Conservation (phyloP, 2,113 vertebrate species). For the Corythornis madagascariensis region DNA sequence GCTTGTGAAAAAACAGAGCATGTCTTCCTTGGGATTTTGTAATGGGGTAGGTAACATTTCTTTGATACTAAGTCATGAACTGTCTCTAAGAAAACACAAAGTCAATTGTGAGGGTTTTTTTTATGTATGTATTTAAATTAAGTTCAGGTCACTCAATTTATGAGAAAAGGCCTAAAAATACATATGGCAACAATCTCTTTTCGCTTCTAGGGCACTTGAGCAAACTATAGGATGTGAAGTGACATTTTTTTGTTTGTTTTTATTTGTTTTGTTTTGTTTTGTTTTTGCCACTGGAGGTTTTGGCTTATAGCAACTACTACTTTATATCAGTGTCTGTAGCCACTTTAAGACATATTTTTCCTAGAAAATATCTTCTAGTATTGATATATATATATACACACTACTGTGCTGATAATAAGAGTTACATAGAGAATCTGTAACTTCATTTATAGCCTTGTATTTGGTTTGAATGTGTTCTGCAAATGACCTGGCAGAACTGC, state of each 20-base stretch:
- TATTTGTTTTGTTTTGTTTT: not conserved
- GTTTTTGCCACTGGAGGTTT: not conserved
- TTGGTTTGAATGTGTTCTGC: not conserved
- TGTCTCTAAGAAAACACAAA: not conserved
- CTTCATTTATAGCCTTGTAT: not conserved
- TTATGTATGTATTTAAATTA: not conserved
- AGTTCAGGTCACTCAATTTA: not conserved
- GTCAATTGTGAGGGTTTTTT: not conserved
- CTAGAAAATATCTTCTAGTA: not conserved
- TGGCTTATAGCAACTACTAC: not conserved
- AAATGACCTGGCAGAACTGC: not conserved
- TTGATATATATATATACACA: no score
- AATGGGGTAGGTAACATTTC: not conserved
- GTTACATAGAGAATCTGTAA: not conserved
- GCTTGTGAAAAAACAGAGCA: not conserved
- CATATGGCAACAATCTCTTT: not conserved
- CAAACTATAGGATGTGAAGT: accelerated
- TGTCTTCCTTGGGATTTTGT: not conserved
- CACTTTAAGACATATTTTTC: not conserved
- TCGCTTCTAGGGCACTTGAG: not conserved
- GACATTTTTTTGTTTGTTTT: not conserved
- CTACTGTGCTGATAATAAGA: not conserved
- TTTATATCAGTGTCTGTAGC: not conserved
- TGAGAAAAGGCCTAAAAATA: not conserved
- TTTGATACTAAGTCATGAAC: not conserved